A percentile compares a stretch with the other conserved stretches of the same genome.
phyloP scores from a whole-genome alignment of 2,888 invertebrate genomes.

The Hybos culiciformis region DNA sequence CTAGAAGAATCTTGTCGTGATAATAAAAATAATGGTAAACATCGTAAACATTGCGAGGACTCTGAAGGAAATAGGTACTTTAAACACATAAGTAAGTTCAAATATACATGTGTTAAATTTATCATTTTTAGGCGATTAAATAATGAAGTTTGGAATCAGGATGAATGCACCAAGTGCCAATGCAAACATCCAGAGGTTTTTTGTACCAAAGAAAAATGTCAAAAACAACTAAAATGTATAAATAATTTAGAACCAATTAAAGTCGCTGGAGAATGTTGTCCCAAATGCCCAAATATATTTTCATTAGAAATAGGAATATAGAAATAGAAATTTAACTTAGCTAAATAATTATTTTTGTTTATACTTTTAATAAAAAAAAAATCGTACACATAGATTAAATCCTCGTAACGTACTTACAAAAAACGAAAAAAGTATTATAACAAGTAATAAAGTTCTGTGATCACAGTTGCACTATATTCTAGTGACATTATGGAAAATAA shows the following conservation, averaged over 20 bases:
- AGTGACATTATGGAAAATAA: too few species aligned
- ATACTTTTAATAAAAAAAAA: neutral
- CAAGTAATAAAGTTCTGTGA: too few species aligned
- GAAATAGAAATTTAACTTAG: too few species aligned
- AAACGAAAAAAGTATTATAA: too few species aligned
- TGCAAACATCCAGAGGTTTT: conserved; percentile 38
- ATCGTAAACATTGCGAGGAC: conserved; percentile 23
- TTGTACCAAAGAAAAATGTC: conserved; percentile 36
- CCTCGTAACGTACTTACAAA: neutral
- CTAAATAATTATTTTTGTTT: too few species aligned
- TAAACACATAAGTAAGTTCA: neutral
- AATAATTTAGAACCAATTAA: conserved; percentile 26
- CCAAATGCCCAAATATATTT: conserved; percentile 28
- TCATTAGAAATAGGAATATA: too few species aligned
- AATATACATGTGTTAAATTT: conserved; percentile 32
- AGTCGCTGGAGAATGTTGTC: conserved; percentile 35
- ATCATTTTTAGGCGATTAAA: conserved; percentile 33
- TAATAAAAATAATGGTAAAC: conserved; percentile 7
- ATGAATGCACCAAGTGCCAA: conserved; percentile 38
- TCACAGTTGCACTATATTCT: too few species aligned
- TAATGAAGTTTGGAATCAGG: conserved; percentile 38
- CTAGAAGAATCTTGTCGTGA: conserved; percentile 30
- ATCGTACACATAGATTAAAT: neutral
- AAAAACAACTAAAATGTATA: conserved; percentile 29
- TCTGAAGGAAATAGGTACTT: conserved; percentile 18